Base-by-base conservation (phyloP, 2,797 vertebrate genomes). In the Enteromius afrohamiltoni region DNA sequence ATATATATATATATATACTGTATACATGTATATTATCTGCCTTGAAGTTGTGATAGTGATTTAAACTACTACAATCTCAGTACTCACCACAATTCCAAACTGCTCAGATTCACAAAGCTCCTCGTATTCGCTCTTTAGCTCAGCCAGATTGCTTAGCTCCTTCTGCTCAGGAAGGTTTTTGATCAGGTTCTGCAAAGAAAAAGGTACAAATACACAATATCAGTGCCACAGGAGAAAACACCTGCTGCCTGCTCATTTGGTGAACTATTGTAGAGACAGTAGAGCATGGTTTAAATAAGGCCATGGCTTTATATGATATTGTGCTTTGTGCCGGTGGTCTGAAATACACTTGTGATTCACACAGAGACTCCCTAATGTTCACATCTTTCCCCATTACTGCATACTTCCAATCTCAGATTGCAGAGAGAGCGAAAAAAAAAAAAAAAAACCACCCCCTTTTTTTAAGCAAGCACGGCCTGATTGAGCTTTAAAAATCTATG, bases 111-210 rank as follows among this genome's bases (percentile, higher is more conserved):
- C 98, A 83, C 97, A 96, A 7, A 99, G 96, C 89, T 99, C 97
- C 21, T 97, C 94, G 77, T 98, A 99, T 88, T 99, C 98, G 82
- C 92, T 93, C 93, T 96, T 97, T 87, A 99, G 93, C 91, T 98
- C 95, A 0, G 96, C 96, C 89, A 99, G 95, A 83, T 96, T 93
- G 90, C 89, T 96, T 89, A 99, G 95, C 85, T 97, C 95, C 86
- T 97, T 98, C 93, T 97, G 97, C 88, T 99, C 97, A 51, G 97
- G 98, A 83, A 99, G 96, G 92, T 98, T 96, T 93, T 99, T 99
- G 91, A 99, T 95, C 89, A 99, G 95, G 91, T 97, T 99, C 98
- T 99, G 91, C 68, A 92, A 90, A 60, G 26, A 34, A 76, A 60
- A 42, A 73, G 23, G 16, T 51, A 69, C 40, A 85, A 64, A 90